Evolutionary conservation across 2,888 invertebrate species (phyloP).

Genomic region (Galeopsomyia nigrocyanea): DNA sequence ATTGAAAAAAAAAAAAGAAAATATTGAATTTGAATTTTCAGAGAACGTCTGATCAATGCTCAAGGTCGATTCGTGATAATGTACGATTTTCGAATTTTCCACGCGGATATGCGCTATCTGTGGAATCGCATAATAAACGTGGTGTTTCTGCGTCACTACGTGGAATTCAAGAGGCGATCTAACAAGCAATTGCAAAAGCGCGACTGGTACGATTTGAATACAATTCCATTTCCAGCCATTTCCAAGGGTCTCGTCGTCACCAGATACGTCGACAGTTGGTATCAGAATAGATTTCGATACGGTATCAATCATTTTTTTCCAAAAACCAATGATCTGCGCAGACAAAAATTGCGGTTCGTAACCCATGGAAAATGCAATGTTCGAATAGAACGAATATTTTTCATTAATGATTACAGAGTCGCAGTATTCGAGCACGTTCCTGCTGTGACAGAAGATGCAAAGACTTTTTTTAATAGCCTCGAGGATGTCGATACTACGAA

Average conservation of each 20-base stretch:
- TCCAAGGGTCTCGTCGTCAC: constrained; percentile 73
- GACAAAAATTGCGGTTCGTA: constrained; percentile 60
- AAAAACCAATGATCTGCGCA: constrained; percentile 64
- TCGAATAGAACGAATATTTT: background rate
- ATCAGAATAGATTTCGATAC: constrained; percentile 74
- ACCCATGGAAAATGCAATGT: background rate
- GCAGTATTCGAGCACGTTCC: constrained; percentile 80
- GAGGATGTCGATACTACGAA: constrained; percentile 27
- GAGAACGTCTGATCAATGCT: constrained; percentile 79
- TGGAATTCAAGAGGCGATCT: constrained; percentile 52
- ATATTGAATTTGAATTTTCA: constrained; percentile 58
- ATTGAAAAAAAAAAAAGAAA: no score
- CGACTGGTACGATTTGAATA: constrained; percentile 79
- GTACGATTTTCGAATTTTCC: constrained; percentile 78
- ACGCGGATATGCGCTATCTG: constrained; percentile 76
- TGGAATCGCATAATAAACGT: constrained; percentile 85
- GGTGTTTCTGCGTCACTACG: constrained; percentile 77
- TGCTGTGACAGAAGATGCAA: constrained; percentile 71
- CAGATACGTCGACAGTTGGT: constrained; percentile 79
- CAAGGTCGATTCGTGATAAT: constrained; percentile 80
- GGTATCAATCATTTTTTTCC: constrained; percentile 65
- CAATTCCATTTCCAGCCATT: constrained; percentile 81
- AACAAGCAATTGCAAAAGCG: constrained; percentile 44
- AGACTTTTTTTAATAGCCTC: constrained; percentile 44
- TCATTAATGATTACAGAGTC: constrained; percentile 68